A percentile compares a stretch with the other conserved stretches of the same genome.
Conservation (phyloP, 1,140 invertebrate species). For the Probaryconus sp. region DNA sequence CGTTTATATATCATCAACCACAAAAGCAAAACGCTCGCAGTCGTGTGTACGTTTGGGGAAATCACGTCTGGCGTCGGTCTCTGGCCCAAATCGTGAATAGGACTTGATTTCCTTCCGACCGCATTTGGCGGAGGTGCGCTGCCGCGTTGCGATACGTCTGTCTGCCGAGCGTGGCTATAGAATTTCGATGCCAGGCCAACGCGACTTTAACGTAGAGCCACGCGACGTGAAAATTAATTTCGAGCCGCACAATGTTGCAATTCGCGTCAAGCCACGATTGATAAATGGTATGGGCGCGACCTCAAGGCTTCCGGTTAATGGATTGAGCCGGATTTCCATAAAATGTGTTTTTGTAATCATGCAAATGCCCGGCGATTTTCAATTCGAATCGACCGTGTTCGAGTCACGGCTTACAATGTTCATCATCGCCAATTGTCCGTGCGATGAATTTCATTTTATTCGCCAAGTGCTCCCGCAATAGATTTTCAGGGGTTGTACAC, state of each 20-base stretch:
- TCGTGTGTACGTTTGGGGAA: conserved; percentile 31
- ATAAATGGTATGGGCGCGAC: conserved; percentile 5
- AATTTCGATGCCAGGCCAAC: conserved; percentile 34
- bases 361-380: conserved; percentile 20
- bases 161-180: neutral
- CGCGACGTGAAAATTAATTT: conserved; percentile 52
- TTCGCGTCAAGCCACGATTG: conserved; percentile 19
- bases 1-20: conserved; percentile 34
- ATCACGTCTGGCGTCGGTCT: conserved; percentile 32
- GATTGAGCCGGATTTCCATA: conserved; percentile 18
- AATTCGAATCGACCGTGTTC: too few relatives aligned
- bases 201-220: conserved; percentile 26
- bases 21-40: conserved; percentile 14
- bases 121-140: conserved; percentile 26
- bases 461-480: too few relatives aligned
- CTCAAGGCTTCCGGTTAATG: conserved; percentile 14
- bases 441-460: too few relatives aligned
- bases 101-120: conserved; percentile 52
- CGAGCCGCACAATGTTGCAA: conserved; percentile 24
- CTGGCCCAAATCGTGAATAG: conserved; percentile 53
- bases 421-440: too few relatives aligned
- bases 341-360: neutral
- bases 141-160: conserved; percentile 3
- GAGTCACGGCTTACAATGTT: neutral
- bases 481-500: too few relatives aligned